These are phyloP conservation scores for Acrobasis consociella DNA, from an alignment of 2,888 invertebrate species.

Conservation along the genomic window DNA sequence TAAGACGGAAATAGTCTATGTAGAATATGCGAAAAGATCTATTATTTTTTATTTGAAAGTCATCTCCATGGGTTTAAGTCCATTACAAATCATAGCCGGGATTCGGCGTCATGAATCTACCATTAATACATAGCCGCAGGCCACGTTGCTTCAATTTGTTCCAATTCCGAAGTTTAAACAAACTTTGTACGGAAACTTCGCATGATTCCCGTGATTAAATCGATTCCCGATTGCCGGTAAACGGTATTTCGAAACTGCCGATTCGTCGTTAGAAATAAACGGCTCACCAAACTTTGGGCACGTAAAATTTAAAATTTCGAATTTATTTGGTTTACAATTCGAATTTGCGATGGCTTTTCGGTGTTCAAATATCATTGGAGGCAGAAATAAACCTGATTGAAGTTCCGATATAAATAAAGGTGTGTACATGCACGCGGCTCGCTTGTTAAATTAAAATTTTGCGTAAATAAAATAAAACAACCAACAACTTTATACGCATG, in stretches of 20 bases:
- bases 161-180: slow-evolving; percentile 74
- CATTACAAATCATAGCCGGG: slow-evolving; percentile 52
- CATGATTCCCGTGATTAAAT: slow-evolving; percentile 80
- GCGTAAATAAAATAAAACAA: no score
- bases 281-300: slow-evolving; percentile 60
- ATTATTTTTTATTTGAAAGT: background rate
- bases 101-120: slow-evolving; percentile 66
- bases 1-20: no score
- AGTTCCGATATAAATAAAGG: background rate
- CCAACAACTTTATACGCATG: no score
- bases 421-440: background rate
- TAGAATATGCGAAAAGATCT: no score
- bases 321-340: slow-evolving; percentile 53
- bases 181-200: slow-evolving; percentile 75
- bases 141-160: slow-evolving; percentile 77
- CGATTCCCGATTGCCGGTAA: slow-evolving; percentile 77
- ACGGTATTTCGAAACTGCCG: slow-evolving; percentile 71
- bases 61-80: slow-evolving; percentile 36
- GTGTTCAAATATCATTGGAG: slow-evolving; percentile 17
- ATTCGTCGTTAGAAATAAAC: slow-evolving; percentile 71
- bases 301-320: slow-evolving; percentile 66
- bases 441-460: background rate
- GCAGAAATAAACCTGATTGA: background rate
- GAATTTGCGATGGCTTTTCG: slow-evolving; percentile 41
- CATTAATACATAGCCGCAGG: slow-evolving; percentile 75